phyloP scores from a whole-genome alignment of 1,140 invertebrate genomes.

The Drosophila cardini region DNA sequence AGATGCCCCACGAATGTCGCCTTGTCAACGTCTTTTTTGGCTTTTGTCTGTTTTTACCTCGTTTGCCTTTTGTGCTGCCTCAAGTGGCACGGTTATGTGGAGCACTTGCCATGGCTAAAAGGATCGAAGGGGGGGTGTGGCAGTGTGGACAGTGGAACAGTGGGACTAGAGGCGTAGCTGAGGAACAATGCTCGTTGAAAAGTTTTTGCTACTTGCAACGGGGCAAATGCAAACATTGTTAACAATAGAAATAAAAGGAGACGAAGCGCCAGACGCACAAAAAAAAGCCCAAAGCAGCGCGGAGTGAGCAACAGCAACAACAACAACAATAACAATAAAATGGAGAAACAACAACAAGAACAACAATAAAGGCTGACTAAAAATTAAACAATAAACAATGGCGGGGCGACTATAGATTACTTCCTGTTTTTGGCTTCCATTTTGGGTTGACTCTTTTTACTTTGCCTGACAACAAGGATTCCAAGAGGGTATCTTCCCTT shows the following conservation, averaged over 20 bases:
- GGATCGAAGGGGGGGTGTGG: neutral
- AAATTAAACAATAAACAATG: slow-evolving; percentile 83
- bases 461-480: slow-evolving; percentile 11
- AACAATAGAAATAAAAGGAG: slow-evolving; percentile 75
- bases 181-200: slow-evolving; percentile 66
- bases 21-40: slow-evolving; percentile 57
- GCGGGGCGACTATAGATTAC: slow-evolving; percentile 82
- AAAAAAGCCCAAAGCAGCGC: slow-evolving; percentile 11
- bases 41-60: slow-evolving; percentile 37
- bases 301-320: slow-evolving; percentile 51
- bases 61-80: slow-evolving; percentile 66
- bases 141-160: neutral
- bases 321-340: slow-evolving; percentile 17
- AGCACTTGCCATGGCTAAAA: slow-evolving; percentile 9
- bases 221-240: slow-evolving; percentile 80
- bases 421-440: slow-evolving; percentile 79
- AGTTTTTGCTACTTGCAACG: slow-evolving; percentile 77
- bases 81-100: slow-evolving; percentile 71
- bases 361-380: slow-evolving; percentile 75
- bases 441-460: slow-evolving; percentile 45
- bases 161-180: neutral
- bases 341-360: slow-evolving; percentile 47
- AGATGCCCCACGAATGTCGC: slow-evolving; percentile 40
- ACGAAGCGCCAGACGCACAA: slow-evolving; percentile 37
- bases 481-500: neutral